Base-by-base conservation (phyloP, 2,888 invertebrate genomes). In the Nemoura dubitans region DNA sequence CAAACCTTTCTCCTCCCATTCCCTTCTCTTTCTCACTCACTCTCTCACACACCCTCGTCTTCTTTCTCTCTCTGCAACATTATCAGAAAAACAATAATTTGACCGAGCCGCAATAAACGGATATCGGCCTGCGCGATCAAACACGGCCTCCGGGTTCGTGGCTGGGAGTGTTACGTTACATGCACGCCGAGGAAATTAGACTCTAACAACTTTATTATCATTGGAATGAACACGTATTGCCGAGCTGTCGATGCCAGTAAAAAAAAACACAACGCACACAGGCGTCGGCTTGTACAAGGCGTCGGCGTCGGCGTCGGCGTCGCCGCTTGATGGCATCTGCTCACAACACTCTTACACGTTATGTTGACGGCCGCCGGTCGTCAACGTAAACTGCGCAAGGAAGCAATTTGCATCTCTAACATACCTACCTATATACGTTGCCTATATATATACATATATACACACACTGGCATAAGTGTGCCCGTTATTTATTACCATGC, bases 131-230 rank as follows among this genome's bases (percentile, higher is more conserved):
- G 6, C 59, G 2, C 59, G 59, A 59, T 59, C 59, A 59, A n/a
- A 59, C 59, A 59, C 59, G 59, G 59, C 6, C 59, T 3, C 21
- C 21, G 36, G 36, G 21, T 59, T 59, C 59, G 59, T 59, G 59
- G 59, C n/a, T 36, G 36, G 3, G 36, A 6, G 10, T 59, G 2
- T 16, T 59, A 59, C 28, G 26, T 42, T 26, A 36, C 83, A 42
- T 25, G 27, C 83, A 26, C 83, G 83, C 82, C n/a, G 0, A 10
- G 42, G 14, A 42, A 83, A 83, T 83, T 83, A 83, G 83, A 83
- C 42, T 42, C 42, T 83, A 83, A 83, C 83, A 83, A 83, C 83
- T 83, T 83, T 83, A 83, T 83, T 83, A 83, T 59, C 59, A 59
- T 59, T 59, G 59, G 59, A 59, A 59, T 59, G 59, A 59, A 59